Conservation (phyloP, 1,140 invertebrate species). For the Trichonephila inaurata region DNA sequence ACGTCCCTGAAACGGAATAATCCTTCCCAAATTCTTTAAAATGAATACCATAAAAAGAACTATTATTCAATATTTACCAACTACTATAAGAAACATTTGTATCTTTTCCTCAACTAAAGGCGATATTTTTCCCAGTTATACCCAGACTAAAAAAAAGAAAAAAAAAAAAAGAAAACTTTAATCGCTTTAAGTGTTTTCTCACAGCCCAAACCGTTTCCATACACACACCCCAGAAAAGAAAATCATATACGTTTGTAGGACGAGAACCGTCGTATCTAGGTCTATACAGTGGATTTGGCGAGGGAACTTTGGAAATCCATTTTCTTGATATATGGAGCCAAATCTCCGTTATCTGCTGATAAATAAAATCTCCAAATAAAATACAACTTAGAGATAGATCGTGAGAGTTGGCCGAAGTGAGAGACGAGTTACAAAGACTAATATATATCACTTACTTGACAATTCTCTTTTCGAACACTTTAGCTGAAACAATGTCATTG, state of each 20-base stretch:
- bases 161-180: not conserved
- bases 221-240: not conserved
- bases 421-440: not conserved
- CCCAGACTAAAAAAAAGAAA: no score
- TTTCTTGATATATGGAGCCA: conserved; percentile 22
- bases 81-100: not conserved
- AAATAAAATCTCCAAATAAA: conserved; percentile 28
- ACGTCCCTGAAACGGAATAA: no score
- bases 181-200: conserved; percentile 1
- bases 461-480: conserved; percentile 32
- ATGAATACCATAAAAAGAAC: not conserved
- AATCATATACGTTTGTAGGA: not conserved
- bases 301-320: not conserved
- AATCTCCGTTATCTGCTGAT: not conserved
- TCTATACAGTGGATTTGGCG: not conserved
- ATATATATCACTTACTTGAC: conserved; percentile 29
- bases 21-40: no score
- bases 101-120: not conserved
- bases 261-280: not conserved
- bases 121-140: not conserved
- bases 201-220: not conserved
- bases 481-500: conserved; percentile 36
- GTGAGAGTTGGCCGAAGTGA: not conserved
- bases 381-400: not conserved
- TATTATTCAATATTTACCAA: not conserved